Conservation (phyloP, 2,797 vertebrate species). For the Muraenolepis orangiensis region DNA sequence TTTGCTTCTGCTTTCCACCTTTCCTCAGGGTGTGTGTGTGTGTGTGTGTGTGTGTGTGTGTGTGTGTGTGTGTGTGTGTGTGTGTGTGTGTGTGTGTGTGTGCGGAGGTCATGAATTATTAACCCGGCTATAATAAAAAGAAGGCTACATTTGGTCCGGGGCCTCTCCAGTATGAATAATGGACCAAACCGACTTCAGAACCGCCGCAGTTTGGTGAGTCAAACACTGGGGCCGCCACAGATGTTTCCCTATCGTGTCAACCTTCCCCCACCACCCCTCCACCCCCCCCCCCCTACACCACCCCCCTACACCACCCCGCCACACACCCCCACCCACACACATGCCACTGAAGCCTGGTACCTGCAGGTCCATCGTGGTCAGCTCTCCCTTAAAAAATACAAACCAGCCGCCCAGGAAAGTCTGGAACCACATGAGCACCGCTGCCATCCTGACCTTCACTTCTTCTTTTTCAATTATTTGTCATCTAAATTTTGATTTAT, state of each 20-base stretch:
- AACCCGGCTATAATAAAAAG: conserved; percentile 81
- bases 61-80: neutral
- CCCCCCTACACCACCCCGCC: neutral
- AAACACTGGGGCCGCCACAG: conserved; percentile 70
- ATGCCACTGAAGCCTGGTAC: no score
- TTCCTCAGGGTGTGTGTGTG: conserved; percentile 60
- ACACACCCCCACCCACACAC: conserved; percentile 12
- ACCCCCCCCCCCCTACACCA: neutral
- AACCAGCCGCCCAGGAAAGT: no score
- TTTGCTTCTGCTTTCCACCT: conserved; percentile 63
- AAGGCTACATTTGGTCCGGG: conserved; percentile 71
- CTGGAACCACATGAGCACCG: no score
- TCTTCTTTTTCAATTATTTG: no score
- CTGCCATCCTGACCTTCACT: no score
- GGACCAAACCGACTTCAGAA: conserved; percentile 70
- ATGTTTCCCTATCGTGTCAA: conserved; percentile 59
- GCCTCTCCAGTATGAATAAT: conserved; percentile 80
- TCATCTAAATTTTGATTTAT: no score
- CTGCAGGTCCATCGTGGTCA: conserved; percentile 54
- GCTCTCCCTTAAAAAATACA: no score
- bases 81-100: neutral
- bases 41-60: no score
- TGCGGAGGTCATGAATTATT: conserved; percentile 76
- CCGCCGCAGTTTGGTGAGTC: conserved; percentile 75
- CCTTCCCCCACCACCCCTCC: conserved; percentile 7